Base-by-base conservation (phyloP, 2,113 vertebrate species). In the Aegithalos caudatus region DNA sequence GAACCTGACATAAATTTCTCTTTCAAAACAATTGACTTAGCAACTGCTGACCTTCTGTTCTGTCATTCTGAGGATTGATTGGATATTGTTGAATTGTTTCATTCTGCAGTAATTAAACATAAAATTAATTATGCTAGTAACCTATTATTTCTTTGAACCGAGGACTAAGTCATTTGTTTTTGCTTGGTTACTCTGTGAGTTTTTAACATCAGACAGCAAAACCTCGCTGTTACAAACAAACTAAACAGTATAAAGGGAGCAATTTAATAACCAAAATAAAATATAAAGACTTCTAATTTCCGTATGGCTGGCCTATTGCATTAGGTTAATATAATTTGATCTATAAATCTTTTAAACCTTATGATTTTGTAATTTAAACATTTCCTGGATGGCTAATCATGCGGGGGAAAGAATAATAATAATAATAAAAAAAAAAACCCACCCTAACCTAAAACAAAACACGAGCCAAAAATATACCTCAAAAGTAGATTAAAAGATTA, bases 21-120 rank as follows among this genome's bases (percentile, higher is more conserved):
- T 98, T 98, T 98, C 97, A 98, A 98, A 98, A 98, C 98, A 98
- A 98, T 98, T 98, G 98, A 98, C 98, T 98, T 98, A 98, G 98
- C 97, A 97, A 98, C 97, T 97, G 97, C 98, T 98, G 98, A 98
- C 98, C 98, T 98, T 98, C 98, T 98, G 97, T 97, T 98, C 98
- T 98, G 98, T 98, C 98, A 97, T 96, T 96, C 93, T 23, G 85
- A 98, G 96, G 98, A 98, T 98, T 98, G 97, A 98, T 98, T 97
- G 97, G 98, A 97, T 98, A 98, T 98, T 98, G 98, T 98, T 98
- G 97, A 97, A 98, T 98, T 98, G 98, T 98, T 98, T 98, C 98
- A 98, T 98, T 98, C 98, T 98, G 95, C 94, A 97, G 98, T 98
- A 98, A 98, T 98, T 98, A 98, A 98, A 98, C 97, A 98, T 98